phyloP scores from a whole-genome alignment of 2,113 vertebrate genomes.

The Xenus cinereus region DNA sequence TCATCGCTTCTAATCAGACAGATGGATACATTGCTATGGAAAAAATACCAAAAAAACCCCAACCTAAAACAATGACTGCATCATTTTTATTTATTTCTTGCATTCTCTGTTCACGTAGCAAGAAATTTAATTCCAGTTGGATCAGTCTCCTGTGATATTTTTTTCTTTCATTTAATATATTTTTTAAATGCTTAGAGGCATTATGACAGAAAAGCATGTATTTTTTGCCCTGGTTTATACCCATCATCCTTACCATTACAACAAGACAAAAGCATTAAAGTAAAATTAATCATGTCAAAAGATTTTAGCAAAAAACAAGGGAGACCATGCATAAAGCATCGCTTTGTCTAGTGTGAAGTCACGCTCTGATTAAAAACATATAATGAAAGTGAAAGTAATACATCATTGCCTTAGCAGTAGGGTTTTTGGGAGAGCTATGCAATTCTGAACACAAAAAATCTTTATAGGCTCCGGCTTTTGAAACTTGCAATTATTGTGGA shows the following conservation, averaged over 20 bases:
- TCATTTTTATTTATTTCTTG: slow-evolving; percentile 75
- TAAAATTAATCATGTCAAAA: slow-evolving; percentile 95
- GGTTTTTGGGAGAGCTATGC: slow-evolving; percentile 75
- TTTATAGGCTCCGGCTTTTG: slow-evolving; percentile 57
- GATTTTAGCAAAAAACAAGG: slow-evolving; percentile 93
- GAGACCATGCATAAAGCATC: slow-evolving; percentile 92
- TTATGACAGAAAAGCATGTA: slow-evolving; percentile 76
- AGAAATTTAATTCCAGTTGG: slow-evolving; percentile 79
- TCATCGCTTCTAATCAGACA: slow-evolving; percentile 72
- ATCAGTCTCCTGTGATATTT: slow-evolving; percentile 77
- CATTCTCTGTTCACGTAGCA: slow-evolving; percentile 76
- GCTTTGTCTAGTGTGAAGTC: slow-evolving; percentile 94
- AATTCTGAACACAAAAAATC: slow-evolving; percentile 72
- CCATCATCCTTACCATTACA: slow-evolving; percentile 83
- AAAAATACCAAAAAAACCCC: slow-evolving; percentile 49
- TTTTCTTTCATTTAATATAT: slow-evolving; percentile 75
- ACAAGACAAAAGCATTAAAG: slow-evolving; percentile 91
- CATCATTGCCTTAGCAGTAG: slow-evolving; percentile 95
- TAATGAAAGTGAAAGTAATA: slow-evolving; percentile 98
- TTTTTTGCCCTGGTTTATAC: slow-evolving; percentile 79
- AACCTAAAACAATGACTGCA: slow-evolving; percentile 70
- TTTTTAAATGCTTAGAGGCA: slow-evolving; percentile 78
- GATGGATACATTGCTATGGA: slow-evolving; percentile 68
- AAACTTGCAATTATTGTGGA: slow-evolving; percentile 56
- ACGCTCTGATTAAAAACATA: slow-evolving; percentile 99